Conservation (phyloP, 2,797 vertebrate genomes). For the Rallus crepitans region DNA sequence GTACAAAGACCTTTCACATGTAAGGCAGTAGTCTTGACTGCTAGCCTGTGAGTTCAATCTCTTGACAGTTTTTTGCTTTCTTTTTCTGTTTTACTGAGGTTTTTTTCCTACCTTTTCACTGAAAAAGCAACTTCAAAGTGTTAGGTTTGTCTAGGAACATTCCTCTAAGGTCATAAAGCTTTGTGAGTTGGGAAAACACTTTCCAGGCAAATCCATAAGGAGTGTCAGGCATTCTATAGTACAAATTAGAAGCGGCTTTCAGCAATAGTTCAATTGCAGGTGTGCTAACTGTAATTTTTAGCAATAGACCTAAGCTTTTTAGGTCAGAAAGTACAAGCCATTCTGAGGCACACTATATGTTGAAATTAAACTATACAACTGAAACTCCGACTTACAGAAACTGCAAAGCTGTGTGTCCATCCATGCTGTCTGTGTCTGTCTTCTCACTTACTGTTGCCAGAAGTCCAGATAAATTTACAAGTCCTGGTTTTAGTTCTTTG, state of each 20-base stretch:
- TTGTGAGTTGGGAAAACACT: not conserved
- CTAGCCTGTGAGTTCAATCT: not conserved
- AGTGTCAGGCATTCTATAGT: not conserved
- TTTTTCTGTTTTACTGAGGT: not conserved
- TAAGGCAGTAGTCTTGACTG: not conserved
- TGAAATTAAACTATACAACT: not conserved
- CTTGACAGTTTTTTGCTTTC: not conserved
- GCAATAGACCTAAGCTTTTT: not conserved
- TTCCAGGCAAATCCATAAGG: not conserved
- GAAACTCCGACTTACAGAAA: not conserved
- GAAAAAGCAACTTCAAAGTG: not conserved
- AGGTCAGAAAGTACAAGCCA: not conserved
- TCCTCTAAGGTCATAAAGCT: not conserved
- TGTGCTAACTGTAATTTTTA: not conserved
- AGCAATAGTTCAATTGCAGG: not conserved
- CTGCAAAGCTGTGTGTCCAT: not conserved
- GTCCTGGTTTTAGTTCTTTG: not conserved
- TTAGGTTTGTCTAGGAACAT: not conserved
- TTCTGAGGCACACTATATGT: not conserved
- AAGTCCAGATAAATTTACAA: accelerated
- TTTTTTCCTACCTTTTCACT: not conserved
- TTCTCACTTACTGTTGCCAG: not conserved
- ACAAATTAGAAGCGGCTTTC: not conserved
- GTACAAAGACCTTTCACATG: not conserved
- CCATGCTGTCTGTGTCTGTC: not conserved